Percentiles rank a stretch among this genome's conserved stretches.
phyloP scores from a whole-genome alignment of 2,113 vertebrate species.

The Anolis sagrei region DNA sequence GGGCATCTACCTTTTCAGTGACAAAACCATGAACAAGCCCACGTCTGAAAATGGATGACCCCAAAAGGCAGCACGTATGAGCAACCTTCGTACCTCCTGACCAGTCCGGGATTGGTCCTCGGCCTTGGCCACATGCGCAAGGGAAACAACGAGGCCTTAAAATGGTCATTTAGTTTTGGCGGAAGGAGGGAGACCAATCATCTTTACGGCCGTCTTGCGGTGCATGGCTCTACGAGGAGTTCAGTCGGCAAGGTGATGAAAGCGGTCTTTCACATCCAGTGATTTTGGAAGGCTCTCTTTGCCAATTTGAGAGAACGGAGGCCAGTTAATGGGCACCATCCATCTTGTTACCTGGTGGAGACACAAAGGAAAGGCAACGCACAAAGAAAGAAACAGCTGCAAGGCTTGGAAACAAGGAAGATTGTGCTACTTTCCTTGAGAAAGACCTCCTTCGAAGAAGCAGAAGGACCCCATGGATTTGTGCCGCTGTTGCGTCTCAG shows the following conservation, averaged over 20 bases:
- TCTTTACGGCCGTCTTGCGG: neutral
- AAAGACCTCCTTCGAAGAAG: neutral
- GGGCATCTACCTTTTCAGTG: neutral
- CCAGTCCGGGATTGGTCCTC: neutral
- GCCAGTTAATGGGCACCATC: neutral
- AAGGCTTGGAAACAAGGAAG: neutral
- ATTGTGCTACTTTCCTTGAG: neutral
- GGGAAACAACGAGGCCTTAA: neutral
- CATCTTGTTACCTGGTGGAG: neutral
- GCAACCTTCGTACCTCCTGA: fast-evolving
- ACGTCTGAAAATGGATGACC: neutral
- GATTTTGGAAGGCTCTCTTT: neutral
- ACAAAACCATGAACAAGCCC: neutral
- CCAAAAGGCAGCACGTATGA: neutral
- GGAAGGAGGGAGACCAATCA: neutral
- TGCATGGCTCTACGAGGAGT: neutral
- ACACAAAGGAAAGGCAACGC: neutral
- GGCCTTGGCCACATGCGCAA: neutral
- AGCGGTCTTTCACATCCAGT: neutral
- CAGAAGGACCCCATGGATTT: neutral
- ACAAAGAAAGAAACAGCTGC: neutral
- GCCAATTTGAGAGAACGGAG: conserved; percentile 3
- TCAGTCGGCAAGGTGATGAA: neutral
- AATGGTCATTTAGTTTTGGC: neutral
- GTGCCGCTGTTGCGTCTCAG: neutral